Evolutionary conservation across 2,113 vertebrate species (phyloP).

Genomic region (Pomatostomus ruficeps): DNA sequence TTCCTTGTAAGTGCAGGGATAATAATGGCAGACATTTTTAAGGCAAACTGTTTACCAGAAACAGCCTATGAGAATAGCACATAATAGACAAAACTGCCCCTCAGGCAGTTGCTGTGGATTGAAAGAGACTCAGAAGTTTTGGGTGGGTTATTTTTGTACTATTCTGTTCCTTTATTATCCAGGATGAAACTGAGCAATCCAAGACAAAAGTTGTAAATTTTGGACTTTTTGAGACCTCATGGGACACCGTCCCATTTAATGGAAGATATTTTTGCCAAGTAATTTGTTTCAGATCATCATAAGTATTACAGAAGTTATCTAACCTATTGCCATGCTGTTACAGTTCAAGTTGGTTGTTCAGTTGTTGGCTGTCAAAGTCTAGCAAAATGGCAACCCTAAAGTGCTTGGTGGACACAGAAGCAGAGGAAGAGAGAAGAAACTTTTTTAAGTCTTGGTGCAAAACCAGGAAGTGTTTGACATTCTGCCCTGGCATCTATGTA

Average conservation of each 20-base stretch:
- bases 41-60: conserved; percentile 7
- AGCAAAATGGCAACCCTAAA: background rate
- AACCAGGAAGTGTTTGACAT: background rate
- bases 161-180: background rate
- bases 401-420: background rate
- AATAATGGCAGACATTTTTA: background rate
- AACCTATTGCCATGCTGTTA: background rate
- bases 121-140: background rate
- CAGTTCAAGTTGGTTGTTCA: background rate
- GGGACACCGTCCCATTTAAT: background rate
- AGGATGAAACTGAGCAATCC: background rate
- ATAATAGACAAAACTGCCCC: background rate
- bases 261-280: background rate
- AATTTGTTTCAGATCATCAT: background rate
- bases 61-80: background rate
- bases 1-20: background rate
- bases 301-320: background rate
- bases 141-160: background rate
- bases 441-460: background rate
- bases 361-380: background rate
- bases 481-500: background rate
- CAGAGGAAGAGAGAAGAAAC: background rate
- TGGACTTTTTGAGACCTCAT: background rate
- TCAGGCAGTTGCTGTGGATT: background rate
- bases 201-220: background rate